Conservation (phyloP, 2,113 vertebrate genomes). For the Alethe castanea region DNA sequence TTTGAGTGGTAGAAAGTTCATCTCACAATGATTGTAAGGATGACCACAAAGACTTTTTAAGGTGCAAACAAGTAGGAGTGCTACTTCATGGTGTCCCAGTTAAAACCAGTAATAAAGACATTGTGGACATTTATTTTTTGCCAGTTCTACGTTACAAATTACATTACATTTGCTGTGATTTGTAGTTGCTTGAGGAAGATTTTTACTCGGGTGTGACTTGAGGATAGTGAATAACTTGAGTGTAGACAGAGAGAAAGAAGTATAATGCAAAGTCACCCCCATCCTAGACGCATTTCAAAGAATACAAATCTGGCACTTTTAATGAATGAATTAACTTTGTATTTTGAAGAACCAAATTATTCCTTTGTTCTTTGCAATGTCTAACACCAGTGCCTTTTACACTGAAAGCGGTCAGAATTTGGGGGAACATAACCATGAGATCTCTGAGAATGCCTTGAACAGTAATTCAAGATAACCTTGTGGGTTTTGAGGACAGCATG, state of each 20-base stretch:
- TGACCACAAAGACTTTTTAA: background rate
- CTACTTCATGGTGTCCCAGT: background rate
- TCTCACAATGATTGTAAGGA: background rate
- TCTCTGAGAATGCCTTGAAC: background rate
- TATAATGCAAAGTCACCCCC: background rate
- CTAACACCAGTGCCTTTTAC: background rate
- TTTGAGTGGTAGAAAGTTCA: background rate
- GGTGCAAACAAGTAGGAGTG: background rate
- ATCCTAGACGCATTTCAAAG: background rate
- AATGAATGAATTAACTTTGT: background rate
- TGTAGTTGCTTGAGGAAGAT: background rate
- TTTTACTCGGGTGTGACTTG: background rate
- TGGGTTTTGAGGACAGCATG: background rate
- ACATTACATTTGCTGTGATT: background rate
- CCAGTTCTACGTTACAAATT: background rate
- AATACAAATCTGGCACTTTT: background rate
- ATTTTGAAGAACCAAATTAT: background rate
- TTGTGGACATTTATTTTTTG: background rate
- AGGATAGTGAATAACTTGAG: background rate
- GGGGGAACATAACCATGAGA: background rate
- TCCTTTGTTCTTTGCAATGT: background rate
- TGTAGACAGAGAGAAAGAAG: background rate
- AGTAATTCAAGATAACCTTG: background rate
- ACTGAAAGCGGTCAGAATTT: background rate
- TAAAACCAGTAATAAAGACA: background rate